Base-by-base conservation (phyloP, 2,888 invertebrate species). In the Eulithis prunata region DNA sequence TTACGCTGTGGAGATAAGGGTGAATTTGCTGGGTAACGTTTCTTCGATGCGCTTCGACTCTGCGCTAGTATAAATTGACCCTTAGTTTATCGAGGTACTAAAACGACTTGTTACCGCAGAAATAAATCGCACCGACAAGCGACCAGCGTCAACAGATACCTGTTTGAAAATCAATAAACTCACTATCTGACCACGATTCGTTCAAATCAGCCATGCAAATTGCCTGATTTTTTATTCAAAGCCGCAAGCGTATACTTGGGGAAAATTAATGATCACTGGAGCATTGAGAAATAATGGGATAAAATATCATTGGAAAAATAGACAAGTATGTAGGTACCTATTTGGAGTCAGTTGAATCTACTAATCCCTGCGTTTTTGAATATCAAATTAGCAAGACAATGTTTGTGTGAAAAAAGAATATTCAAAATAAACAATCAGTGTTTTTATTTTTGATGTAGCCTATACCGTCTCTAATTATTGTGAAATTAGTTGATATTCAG, bases 171-270 rank as follows among this genome's bases (percentile, higher is more conserved):
- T 80, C 81, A 77, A 82, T 82, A 79, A 71, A 66, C 66, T 69
- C 68, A 63, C 66, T 77, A 75, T 78, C 75, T 71, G 74, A 73
- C 76, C 75, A 70, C 74, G 64, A 70, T 71, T 73, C 65, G 69
- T 67, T 70, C 72, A 76, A 80, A 82, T 83, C 76, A 77, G 70
- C 59, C 64, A 85, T 81, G 81, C 76, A 82, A 83, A 85, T 82
- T 70, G 77, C 63, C 69, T 78, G 68, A 75, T 82, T 80, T 77
- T 80, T 83, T 78, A 80, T 80, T 82, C 74, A 81, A 67, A 64
- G 38, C 43, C 56, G 71, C 65, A 41, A 64, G 52, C 51, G 41
- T 51, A 41, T 46, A n/a, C 59, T 58, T 14, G 12, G n/a, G 4
- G 21, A 46, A 21, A 47, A 55, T 57, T n/a, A 12, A 32, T 32